Evolutionary conservation across 1,140 invertebrate genomes (phyloP).

Genomic region (Drosophila sturtevanti): DNA sequence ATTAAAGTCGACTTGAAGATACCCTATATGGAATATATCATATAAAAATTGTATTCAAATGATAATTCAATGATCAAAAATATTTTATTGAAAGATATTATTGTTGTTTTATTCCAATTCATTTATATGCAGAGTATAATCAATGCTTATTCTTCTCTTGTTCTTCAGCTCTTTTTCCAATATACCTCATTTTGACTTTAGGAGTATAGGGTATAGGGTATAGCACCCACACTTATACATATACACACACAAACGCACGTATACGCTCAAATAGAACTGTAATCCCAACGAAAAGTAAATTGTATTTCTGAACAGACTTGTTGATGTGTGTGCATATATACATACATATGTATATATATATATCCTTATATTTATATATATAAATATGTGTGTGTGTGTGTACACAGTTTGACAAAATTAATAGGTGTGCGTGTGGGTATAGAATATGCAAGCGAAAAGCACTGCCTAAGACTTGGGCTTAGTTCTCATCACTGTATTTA

Average conservation of each 20-base stretch:
- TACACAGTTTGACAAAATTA: slow-evolving; percentile 6
- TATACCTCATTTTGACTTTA: too few species aligned
- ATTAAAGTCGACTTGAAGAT: too few species aligned
- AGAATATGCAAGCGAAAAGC: background rate
- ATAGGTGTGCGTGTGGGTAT: slow-evolving; percentile 7
- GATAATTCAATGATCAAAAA: too few species aligned
- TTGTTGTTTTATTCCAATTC: too few species aligned
- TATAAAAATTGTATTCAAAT: too few species aligned
- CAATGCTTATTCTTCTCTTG: too few species aligned
- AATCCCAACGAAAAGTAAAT: slow-evolving; percentile 75
- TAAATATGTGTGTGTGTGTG: background rate
- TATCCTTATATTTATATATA: background rate
- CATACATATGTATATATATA: background rate
- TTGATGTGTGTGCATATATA: slow-evolving; percentile 54
- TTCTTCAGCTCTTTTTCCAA: too few species aligned
- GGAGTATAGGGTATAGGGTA: background rate
- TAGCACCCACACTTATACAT: slow-evolving; percentile 22
- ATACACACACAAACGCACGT: slow-evolving; percentile 21
- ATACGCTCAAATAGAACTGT: slow-evolving; percentile 40
- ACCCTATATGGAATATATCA: too few species aligned
- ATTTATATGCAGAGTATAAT: too few species aligned
- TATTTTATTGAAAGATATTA: too few species aligned
- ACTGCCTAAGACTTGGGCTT: slow-evolving; percentile 41
- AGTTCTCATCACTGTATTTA: slow-evolving; percentile 39
- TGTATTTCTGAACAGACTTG: slow-evolving; percentile 76